phyloP scores from a whole-genome alignment of 2,797 vertebrate genomes.

The Mus minutoides region DNA sequence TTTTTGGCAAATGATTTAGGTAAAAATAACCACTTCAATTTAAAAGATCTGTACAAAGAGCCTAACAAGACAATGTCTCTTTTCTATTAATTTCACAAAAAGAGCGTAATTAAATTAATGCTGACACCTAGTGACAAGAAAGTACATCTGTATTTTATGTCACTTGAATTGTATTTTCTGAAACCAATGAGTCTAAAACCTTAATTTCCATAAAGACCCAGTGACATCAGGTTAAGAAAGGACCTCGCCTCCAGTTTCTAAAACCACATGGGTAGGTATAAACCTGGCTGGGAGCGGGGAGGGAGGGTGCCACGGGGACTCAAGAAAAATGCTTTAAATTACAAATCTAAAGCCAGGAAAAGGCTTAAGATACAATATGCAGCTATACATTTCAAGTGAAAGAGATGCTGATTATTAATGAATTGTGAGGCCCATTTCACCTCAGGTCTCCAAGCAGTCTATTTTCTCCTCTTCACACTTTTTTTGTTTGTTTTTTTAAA shows the following conservation, averaged over 20 bases:
- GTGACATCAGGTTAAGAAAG: constrained; percentile 39
- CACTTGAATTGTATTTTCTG: constrained; percentile 8
- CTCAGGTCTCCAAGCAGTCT: constrained; percentile 13
- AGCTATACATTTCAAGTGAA: constrained; percentile 32
- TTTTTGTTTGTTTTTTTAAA: background rate
- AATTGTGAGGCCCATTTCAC: constrained; percentile 12
- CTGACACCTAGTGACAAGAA: constrained; percentile 84
- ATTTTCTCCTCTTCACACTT: background rate
- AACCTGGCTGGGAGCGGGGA: background rate
- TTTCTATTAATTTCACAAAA: background rate
- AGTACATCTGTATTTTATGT: background rate
- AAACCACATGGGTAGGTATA: background rate
- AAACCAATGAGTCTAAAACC: constrained; percentile 26
- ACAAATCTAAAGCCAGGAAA: constrained; percentile 29
- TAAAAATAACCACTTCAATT: constrained; percentile 36
- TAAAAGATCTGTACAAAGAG: background rate
- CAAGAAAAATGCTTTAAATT: background rate
- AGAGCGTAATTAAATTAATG: constrained; percentile 41
- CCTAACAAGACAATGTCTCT: background rate
- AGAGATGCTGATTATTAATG: constrained; percentile 35
- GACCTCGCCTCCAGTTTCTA: background rate
- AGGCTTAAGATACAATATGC: background rate
- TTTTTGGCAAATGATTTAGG: constrained; percentile 3
- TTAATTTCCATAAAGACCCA: background rate
- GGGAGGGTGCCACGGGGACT: background rate